These are phyloP conservation scores for Willisornis vidua DNA, from an alignment of 2,113 vertebrate species.

Conservation along the genomic window DNA sequence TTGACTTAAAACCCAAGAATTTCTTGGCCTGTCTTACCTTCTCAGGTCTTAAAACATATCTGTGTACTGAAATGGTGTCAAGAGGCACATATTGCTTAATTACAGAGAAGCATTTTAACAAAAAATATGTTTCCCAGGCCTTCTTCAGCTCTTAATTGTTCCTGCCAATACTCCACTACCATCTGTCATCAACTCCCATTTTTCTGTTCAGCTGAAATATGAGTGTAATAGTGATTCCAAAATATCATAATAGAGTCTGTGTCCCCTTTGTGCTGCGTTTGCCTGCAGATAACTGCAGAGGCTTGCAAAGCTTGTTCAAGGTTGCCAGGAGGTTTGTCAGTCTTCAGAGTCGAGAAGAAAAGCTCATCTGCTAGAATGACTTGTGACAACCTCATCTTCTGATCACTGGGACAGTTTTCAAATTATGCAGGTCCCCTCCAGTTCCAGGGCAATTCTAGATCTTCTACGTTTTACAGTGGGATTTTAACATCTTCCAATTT, in stretches of 20 bases:
- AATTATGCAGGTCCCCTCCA: background rate
- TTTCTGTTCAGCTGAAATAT: conserved; percentile 51
- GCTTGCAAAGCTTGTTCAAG: conserved; percentile 4
- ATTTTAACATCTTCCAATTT: background rate
- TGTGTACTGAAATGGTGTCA: conserved; percentile 1
- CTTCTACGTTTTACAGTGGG: background rate
- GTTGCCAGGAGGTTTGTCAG: conserved; percentile 47
- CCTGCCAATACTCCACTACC: conserved; percentile 51
- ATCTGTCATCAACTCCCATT: conserved; percentile 56
- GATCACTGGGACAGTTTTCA: background rate
- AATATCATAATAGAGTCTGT: conserved; percentile 45
- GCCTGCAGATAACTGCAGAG: background rate
- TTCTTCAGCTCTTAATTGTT: conserved; percentile 45
- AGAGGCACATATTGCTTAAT: conserved; percentile 41
- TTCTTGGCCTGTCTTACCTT: conserved; percentile 14
- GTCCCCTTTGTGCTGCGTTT: conserved; percentile 44
- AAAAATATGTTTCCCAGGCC: conserved; percentile 32
- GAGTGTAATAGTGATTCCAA: conserved; percentile 32
- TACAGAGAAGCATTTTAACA: conserved; percentile 24
- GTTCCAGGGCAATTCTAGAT: background rate
- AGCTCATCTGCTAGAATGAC: conserved; percentile 20
- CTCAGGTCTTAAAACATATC: conserved; percentile 29
- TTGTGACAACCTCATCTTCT: conserved; percentile 5
- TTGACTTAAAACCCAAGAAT: background rate
- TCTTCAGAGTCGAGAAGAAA: conserved; percentile 18